Base-by-base conservation (phyloP, 1,140 invertebrate species). In the Parapsyche elsis region DNA sequence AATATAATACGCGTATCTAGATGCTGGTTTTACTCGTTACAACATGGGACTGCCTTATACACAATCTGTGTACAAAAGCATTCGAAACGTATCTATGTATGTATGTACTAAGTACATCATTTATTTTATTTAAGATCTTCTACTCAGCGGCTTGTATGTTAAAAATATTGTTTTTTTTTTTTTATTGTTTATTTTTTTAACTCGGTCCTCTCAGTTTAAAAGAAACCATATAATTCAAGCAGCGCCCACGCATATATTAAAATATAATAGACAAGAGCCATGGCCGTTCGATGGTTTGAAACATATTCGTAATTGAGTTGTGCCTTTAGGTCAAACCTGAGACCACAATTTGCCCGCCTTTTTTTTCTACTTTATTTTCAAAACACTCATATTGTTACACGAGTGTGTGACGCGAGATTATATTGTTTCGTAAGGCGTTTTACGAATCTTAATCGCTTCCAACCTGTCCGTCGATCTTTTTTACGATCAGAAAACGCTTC, bases 291-390 rank as follows among this genome's bases (percentile, higher is more conserved):
- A 71, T 12, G 23, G 53, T 75, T 75, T 75, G 73, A 75, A 75
- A 75, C 73, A 30, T 75, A 75, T 59, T 59, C 73, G 44, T 75
- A 75, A 75, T 75, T 75, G 73, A 75, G 26, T 75, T 75, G 73
- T 75, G 73, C 73, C 73, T 75, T 75, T 75, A 49, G 73, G 73
- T 75, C 46, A 75, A 59, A 59, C 46, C 21, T 46, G 53, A 38
- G 30, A 75, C 46, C 73, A 46, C 53, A 75, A 71, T 71, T 71
- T 71, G 70, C 70, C 24, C 38, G 70, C 1, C 10, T 57, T 75
- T 75, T 75, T 75, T 57, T 46, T 73, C 5, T 38, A 73, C 5
- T 14, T 9, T 19, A 61, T 21, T 14, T 53, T 53, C 2, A 38
- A 53, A n/a, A 53, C 12, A 10, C 16, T 61, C 57, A 61, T 61